Evolutionary conservation across 37 sponge, comb jelly and placozoan genomes (phyloP), one percentile per base, ranked within the genome.

Genomic region (Ianthella basta): DNA sequence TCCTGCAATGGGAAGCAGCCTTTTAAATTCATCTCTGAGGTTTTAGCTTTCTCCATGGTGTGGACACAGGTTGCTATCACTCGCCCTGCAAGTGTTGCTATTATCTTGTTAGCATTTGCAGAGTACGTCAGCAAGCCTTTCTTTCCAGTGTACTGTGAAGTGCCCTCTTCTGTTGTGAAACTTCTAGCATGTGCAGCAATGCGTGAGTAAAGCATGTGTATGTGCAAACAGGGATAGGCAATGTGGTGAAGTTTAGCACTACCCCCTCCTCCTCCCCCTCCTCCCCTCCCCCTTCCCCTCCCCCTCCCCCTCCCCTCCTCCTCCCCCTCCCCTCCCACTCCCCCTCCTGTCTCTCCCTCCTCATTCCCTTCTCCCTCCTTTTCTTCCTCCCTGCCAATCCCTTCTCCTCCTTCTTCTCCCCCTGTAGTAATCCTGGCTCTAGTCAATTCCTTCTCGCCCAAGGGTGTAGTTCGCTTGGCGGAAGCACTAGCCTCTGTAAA

Each of bases 11-110:
- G 83, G n/a, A 32, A 33, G 25, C 27, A 80, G 56, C 60, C 81
- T 5, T 79, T n/a, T 55, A 44, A 44, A 44, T 34, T 55, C 15
- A 18, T 86, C 4, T 89, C 92, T 0, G 50, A 63, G 30, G 30
- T 91, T 5, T 16, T 91, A 29, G 59, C 86, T 8, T 94, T 94
- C 34, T 83, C 88, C 18, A 79, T 53, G 38, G 30, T 69, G 1
- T 94, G 94, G 94, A 69, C 88, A 16, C 40, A 41, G 23, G 39
- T 68, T 5, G 25, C 85, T 1, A 23, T 90, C 0, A 54, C 87
- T 25, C 55, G 91, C 1, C 73, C 84, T 14, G 56, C 84, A 21
- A 75, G 84, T 5, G 14, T 83, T 15, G 73, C 86, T 5, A 85
- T 94, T 29, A 56, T 86, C 13, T 35, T 55, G 5, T 81, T 88